Percentiles rank a stretch among this genome's conserved stretches.
These are phyloP conservation scores for Erebia epiphron DNA, from an alignment of 2,888 invertebrate species.

Conservation along the genomic window DNA sequence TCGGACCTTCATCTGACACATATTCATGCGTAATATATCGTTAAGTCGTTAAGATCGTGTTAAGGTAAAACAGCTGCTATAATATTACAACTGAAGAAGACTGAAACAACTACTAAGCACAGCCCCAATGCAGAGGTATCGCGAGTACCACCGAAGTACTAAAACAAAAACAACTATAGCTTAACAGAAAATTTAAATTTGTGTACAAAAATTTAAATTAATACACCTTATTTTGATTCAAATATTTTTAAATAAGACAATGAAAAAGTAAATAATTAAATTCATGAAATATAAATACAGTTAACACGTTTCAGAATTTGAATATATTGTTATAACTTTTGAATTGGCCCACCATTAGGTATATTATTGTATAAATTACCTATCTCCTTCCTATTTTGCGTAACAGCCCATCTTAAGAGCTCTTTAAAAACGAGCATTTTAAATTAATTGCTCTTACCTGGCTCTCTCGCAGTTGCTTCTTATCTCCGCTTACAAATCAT, in stretches of 20 bases:
- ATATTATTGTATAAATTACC: background rate
- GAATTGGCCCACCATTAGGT: background rate
- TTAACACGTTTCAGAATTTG: too few relatives aligned
- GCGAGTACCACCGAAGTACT: too few relatives aligned
- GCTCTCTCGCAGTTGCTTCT: too few relatives aligned
- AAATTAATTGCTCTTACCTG: constrained; percentile 14
- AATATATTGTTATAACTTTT: background rate
- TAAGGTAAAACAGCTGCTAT: background rate
- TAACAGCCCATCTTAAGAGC: background rate
- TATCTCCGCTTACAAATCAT: background rate
- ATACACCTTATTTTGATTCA: too few relatives aligned
- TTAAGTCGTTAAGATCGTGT: background rate
- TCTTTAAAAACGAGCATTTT: constrained; percentile 13
- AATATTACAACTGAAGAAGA: background rate
- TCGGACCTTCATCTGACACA: background rate
- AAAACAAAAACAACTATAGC: too few relatives aligned
- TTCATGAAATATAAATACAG: too few relatives aligned
- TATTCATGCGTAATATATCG: constrained; percentile 1
- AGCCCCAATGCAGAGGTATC: too few relatives aligned
- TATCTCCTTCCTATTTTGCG: background rate
- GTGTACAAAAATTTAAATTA: too few relatives aligned
- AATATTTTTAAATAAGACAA: too few relatives aligned
- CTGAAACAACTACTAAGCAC: background rate
- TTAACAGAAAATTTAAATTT: too few relatives aligned
- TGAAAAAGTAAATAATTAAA: too few relatives aligned